Percentiles rank a stretch among this genome's conserved stretches.
Evolutionary conservation across 35 echinoderm and acorn worm species (phyloP).

Genomic region (Ophioderma brevispina): DNA sequence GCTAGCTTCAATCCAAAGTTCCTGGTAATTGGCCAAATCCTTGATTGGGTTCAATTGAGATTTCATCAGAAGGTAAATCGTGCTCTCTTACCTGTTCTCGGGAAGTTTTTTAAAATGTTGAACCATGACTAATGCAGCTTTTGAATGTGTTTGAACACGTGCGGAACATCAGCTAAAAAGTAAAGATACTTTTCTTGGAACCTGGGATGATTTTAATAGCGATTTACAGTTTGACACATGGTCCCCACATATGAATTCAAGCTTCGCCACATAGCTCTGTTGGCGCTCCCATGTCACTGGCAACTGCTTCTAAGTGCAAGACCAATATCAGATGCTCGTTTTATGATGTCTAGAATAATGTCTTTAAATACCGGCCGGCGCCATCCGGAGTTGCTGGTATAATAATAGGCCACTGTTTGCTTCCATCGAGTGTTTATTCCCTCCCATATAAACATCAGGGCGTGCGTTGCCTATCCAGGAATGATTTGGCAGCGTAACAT

Average conservation of each 20-base stretch:
- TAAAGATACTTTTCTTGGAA: not conserved
- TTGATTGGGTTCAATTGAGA: not conserved
- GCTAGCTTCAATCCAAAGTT: not conserved
- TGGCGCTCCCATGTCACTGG: conserved; percentile 62
- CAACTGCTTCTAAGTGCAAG: conserved; percentile 26
- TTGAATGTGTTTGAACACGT: conserved; percentile 44
- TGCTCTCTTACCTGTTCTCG: not conserved
- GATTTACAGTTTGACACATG: conserved; percentile 7
- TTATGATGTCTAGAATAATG: conserved; percentile 15
- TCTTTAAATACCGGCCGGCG: not conserved
- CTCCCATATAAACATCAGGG: conserved; percentile 34
- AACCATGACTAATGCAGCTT: conserved; percentile 38
- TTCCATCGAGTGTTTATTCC: conserved; percentile 55
- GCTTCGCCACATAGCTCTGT: conserved; percentile 55
- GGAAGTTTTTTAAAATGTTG: conserved; percentile 2
- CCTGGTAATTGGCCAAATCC: not conserved
- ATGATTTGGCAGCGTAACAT: conserved; percentile 13
- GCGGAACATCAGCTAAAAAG: conserved; percentile 42
- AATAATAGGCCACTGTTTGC: conserved; percentile 50
- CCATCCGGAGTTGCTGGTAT: conserved; percentile 29
- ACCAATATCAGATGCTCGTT: conserved; percentile 20
- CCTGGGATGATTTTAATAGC: conserved; percentile 23
- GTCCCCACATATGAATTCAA: not conserved
- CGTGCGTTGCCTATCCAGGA: conserved; percentile 29
- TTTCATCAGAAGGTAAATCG: not conserved